A percentile compares a stretch with the other conserved stretches of the same genome.
phyloP scores from a whole-genome alignment of 2,888 invertebrate species.

The Phoronis australis region DNA sequence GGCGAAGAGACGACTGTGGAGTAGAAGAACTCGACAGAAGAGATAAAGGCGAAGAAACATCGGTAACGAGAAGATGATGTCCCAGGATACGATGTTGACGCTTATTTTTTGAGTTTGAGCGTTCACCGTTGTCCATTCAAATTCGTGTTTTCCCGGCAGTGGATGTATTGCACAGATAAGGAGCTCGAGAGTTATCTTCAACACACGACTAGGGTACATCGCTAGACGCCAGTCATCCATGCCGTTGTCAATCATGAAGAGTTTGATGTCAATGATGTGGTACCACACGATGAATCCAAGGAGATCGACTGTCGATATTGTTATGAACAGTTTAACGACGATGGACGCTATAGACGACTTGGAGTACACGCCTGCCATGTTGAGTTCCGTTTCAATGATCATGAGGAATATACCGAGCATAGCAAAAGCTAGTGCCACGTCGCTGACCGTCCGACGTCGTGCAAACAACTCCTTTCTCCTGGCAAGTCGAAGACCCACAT shows the following conservation, averaged over 20 bases:
- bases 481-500: conserved; percentile 46
- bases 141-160: conserved; percentile 37
- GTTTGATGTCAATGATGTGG: conserved; percentile 40
- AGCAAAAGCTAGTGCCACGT: conserved; percentile 38
- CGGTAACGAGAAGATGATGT: conserved; percentile 44
- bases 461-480: conserved; percentile 43
- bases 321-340: conserved; percentile 38
- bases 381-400: conserved; percentile 45
- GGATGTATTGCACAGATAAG: conserved; percentile 46
- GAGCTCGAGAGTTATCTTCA: conserved; percentile 70
- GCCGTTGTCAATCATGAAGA: conserved; percentile 47
- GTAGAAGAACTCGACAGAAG: conserved; percentile 44
- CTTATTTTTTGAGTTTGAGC: conserved; percentile 14
- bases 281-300: conserved; percentile 43
- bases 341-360: conserved; percentile 25
- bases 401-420: conserved; percentile 43
- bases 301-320: conserved; percentile 40
- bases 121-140: conserved; percentile 29
- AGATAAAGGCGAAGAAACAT: conserved; percentile 47
- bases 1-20: conserved; percentile 46
- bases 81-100: conserved; percentile 21
- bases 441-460: conserved; percentile 35
- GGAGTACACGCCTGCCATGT: conserved; percentile 23
- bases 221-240: conserved; percentile 49
- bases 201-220: conserved; percentile 29